A percentile compares a stretch with the other conserved stretches of the same genome.
Evolutionary conservation across 2,113 vertebrate genomes (phyloP).

Genomic region (Syngnathoides biaculeatus): DNA sequence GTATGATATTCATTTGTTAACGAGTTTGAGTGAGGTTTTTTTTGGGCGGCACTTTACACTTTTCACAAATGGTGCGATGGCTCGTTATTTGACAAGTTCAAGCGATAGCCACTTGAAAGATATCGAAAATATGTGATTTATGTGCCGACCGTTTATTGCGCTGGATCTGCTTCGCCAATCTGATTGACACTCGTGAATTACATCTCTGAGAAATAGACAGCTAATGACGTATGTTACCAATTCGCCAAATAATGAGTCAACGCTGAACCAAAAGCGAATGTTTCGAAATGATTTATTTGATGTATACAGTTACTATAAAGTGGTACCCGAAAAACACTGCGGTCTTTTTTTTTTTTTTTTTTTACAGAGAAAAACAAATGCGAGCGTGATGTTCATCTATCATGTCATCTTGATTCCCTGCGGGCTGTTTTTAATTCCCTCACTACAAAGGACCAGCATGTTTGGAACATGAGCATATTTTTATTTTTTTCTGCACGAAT

Average conservation of each 20-base stretch:
- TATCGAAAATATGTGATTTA: not conserved
- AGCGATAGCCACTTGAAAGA: not conserved
- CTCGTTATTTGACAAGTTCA: not conserved
- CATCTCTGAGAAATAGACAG: not conserved
- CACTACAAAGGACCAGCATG: slow-evolving; percentile 35
- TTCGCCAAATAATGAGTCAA: not conserved
- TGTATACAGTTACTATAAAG: not conserved
- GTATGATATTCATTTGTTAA: not conserved
- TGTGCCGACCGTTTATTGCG: not conserved
- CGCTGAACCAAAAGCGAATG: not conserved
- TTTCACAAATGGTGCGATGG: not conserved
- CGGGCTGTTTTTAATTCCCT: slow-evolving; percentile 46
- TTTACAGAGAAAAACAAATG: not conserved
- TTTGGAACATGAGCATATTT: slow-evolving; percentile 34
- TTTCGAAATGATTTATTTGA: not conserved
- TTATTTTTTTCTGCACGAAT: slow-evolving; percentile 36
- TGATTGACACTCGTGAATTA: not conserved
- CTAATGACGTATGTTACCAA: not conserved
- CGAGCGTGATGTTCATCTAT: slow-evolving; percentile 32
- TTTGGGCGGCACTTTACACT: not conserved
- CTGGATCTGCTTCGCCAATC: not conserved
- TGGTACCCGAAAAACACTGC: not conserved
- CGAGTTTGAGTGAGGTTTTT: not conserved
- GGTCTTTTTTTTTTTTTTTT: not conserved
- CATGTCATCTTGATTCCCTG: slow-evolving; percentile 16